A percentile compares a stretch with the other conserved stretches of the same genome.
These are phyloP conservation scores for Meriones psammophilus DNA, from an alignment of 2,797 vertebrate species.

Conservation along the genomic window DNA sequence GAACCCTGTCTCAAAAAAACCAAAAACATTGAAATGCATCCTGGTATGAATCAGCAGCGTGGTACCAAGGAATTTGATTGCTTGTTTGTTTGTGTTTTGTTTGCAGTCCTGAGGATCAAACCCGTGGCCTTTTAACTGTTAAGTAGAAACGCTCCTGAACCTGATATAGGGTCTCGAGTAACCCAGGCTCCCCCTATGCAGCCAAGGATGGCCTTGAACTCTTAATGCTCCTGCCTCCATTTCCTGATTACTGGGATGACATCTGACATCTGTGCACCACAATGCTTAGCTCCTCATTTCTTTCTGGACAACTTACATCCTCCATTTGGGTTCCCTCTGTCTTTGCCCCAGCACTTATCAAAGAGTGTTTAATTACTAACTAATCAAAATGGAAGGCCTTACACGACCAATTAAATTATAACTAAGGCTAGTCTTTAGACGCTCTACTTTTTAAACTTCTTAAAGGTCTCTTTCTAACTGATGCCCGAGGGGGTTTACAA, in stretches of 20 bases:
- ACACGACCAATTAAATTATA: not conserved
- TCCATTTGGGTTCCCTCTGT: not conserved
- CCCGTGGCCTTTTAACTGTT: not conserved
- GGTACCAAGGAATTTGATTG: not conserved
- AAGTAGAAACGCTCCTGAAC: too few relatives aligned
- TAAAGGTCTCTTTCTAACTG: not conserved
- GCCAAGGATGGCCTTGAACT: not conserved
- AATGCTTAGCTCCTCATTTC: not conserved
- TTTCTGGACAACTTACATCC: not conserved
- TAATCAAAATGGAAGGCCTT: not conserved
- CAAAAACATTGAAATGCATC: not conserved
- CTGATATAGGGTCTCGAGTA: not conserved
- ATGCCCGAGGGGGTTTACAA: not conserved
- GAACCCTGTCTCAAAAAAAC: not conserved
- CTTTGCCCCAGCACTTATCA: not conserved
- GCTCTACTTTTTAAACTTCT: not conserved
- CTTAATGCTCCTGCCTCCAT: not conserved
- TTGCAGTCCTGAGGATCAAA: not conserved
- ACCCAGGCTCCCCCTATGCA: not conserved
- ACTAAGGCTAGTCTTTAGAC: not conserved
- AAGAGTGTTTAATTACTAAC: slow-evolving; percentile 8
- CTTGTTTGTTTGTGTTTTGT: not conserved
- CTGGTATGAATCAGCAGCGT: not conserved
- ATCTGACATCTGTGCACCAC: not conserved
- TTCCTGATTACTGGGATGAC: not conserved